phyloP scores from a whole-genome alignment of 2,797 vertebrate genomes.

The Anas georgica region DNA sequence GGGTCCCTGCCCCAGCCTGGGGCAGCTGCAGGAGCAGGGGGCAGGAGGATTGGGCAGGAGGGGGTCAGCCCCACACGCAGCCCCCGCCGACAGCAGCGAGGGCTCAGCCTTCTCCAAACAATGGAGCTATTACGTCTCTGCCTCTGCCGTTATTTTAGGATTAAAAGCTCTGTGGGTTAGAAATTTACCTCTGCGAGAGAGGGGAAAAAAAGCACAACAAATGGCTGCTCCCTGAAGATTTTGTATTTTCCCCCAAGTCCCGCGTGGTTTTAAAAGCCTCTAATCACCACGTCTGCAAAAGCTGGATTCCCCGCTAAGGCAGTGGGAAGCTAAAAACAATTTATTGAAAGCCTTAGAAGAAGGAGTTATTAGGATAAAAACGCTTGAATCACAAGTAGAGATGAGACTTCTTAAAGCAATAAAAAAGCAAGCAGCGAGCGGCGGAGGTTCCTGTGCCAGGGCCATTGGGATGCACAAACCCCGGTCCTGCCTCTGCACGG shows the following conservation, averaged over 20 bases:
- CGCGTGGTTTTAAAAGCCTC: slow-evolving; percentile 9
- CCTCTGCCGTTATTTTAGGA: slow-evolving; percentile 74
- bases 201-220: slow-evolving; percentile 10
- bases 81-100: slow-evolving; percentile 4
- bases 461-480: neutral
- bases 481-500: neutral
- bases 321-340: slow-evolving; percentile 57
- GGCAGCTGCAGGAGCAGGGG: neutral
- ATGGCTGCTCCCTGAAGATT: neutral
- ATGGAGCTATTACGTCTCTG: slow-evolving; percentile 37
- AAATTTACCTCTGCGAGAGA: slow-evolving; percentile 60
- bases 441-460: neutral
- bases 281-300: slow-evolving; percentile 52
- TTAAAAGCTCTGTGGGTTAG: slow-evolving; percentile 62
- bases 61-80: neutral
- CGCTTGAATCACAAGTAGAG: neutral
- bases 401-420: neutral
- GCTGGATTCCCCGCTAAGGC: slow-evolving; percentile 42
- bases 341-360: slow-evolving; percentile 25
- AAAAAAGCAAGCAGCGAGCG: neutral
- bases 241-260: neutral
- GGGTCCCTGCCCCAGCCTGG: neutral
- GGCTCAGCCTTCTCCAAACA: slow-evolving; percentile 48
- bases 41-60: neutral
- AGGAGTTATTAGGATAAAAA: slow-evolving; percentile 39